Evolutionary conservation across 1,140 invertebrate genomes (phyloP).

Genomic region (Luehdorfia chinensis): DNA sequence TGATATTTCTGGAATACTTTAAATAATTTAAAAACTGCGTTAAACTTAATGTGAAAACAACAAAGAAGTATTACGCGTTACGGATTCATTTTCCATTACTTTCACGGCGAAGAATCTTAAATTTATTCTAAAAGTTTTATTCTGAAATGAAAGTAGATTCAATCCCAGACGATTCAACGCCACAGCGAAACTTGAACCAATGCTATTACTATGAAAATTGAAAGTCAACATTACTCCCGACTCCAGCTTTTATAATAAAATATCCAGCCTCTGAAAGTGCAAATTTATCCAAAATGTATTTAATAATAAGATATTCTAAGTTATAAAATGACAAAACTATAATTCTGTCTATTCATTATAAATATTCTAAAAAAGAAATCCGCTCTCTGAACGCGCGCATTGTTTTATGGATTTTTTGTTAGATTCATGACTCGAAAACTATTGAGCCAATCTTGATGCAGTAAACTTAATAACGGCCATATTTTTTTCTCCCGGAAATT

Average conservation of each 20-base stretch:
- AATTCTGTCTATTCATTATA: constrained; percentile 24
- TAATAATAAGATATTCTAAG: too few relatives aligned
- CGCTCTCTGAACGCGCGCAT: too few relatives aligned
- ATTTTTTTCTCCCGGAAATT: too few relatives aligned
- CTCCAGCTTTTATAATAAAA: not conserved
- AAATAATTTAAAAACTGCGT: too few relatives aligned
- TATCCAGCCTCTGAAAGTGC: not conserved
- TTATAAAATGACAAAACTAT: too few relatives aligned
- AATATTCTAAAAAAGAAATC: too few relatives aligned
- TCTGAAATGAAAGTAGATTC: constrained; percentile 22
- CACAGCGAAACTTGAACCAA: constrained; percentile 25
- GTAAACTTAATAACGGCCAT: too few relatives aligned
- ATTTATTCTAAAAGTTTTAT: constrained; percentile 19
- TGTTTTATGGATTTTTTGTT: too few relatives aligned
- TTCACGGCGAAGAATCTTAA: constrained; percentile 2
- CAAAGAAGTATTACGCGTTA: not conserved
- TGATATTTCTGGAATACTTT: too few relatives aligned
- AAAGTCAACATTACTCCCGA: constrained; percentile 42
- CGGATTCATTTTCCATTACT: constrained; percentile 14
- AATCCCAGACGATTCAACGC: constrained; percentile 23
- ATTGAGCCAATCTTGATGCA: too few relatives aligned
- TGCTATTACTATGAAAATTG: constrained; percentile 47
- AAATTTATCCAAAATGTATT: too few relatives aligned
- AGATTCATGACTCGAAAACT: too few relatives aligned
- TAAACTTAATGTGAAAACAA: not conserved